A percentile compares a stretch with the other conserved stretches of the same genome.
Conservation (phyloP, 2,888 invertebrate species). For the Amphipoea lucens region DNA sequence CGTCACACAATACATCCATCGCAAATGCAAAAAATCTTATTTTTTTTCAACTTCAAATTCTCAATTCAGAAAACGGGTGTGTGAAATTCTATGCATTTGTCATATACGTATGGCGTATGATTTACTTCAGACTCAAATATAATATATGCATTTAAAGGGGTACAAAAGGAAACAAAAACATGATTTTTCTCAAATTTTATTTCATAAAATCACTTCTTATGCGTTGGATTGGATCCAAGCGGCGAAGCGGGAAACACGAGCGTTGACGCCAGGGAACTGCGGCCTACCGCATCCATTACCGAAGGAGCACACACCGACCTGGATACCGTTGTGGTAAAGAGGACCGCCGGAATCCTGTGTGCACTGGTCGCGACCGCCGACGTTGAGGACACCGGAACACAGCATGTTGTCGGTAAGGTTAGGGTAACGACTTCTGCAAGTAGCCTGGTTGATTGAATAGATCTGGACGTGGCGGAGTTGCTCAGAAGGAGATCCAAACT, state of each 20-base stretch:
- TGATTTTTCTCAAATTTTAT: neutral
- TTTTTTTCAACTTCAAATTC: too few relatives aligned
- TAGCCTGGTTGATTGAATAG: constrained; percentile 70
- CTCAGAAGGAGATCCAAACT: constrained; percentile 68
- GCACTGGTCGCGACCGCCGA: constrained; percentile 82
- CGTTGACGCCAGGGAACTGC: constrained; percentile 69
- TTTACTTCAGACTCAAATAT: too few relatives aligned
- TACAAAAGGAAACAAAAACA: too few relatives aligned
- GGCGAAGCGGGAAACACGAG: constrained; percentile 37
- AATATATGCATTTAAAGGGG: too few relatives aligned
- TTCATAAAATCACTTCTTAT: constrained; percentile 4
- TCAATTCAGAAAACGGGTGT: too few relatives aligned
- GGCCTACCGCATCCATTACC: constrained; percentile 70
- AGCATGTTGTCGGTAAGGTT: constrained; percentile 70
- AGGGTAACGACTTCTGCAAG: constrained; percentile 69
- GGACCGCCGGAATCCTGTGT: constrained; percentile 77
- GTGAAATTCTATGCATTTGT: too few relatives aligned
- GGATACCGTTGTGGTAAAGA: constrained; percentile 73
- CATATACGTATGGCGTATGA: too few relatives aligned
- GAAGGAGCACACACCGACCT: constrained; percentile 78
- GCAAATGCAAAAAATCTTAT: too few relatives aligned
- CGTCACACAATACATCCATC: too few relatives aligned
- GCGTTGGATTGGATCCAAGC: constrained; percentile 46
- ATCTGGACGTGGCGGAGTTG: constrained; percentile 75
- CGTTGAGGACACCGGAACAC: constrained; percentile 69